Evolutionary conservation across 2,888 invertebrate genomes (phyloP).

Genomic region (Drosophila anomalata): DNA sequence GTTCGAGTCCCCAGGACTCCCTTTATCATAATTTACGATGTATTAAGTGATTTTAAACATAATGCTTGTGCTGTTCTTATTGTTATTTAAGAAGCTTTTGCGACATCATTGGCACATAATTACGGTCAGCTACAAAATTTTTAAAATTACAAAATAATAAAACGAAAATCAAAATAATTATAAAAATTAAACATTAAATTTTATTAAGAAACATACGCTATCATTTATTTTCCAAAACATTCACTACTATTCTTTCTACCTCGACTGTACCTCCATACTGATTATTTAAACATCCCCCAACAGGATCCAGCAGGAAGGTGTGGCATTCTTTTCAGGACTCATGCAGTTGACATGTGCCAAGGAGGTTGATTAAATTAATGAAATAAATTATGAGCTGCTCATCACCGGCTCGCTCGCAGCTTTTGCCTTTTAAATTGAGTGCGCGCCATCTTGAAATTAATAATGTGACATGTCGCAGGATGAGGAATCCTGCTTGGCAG

Average conservation of each 20-base stretch:
- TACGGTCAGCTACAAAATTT: neutral
- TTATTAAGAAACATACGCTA: neutral
- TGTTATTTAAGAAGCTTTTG: slow-evolving; percentile 44
- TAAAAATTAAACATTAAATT: neutral
- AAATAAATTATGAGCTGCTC: slow-evolving; percentile 75
- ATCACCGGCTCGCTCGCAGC: slow-evolving; percentile 39
- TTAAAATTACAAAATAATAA: neutral
- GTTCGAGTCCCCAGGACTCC: slow-evolving; percentile 20
- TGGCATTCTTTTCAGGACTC: slow-evolving; percentile 53
- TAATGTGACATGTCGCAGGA: slow-evolving; percentile 57
- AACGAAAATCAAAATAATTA: neutral
- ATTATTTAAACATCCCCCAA: slow-evolving; percentile 13
- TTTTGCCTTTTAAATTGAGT: slow-evolving; percentile 68
- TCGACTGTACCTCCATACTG: slow-evolving; percentile 2
- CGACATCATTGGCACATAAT: slow-evolving; percentile 38
- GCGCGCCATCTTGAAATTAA: slow-evolving; percentile 79
- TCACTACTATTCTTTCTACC: slow-evolving; percentile 5
- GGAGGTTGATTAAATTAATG: slow-evolving; percentile 78
- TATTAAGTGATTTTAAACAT: slow-evolving; percentile 78
- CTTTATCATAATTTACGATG: slow-evolving; percentile 74
- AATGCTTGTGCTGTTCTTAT: slow-evolving; percentile 48
- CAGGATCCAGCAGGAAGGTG: slow-evolving; percentile 57
- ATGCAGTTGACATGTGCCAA: slow-evolving; percentile 76
- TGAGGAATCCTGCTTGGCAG: slow-evolving; percentile 18
- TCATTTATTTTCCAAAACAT: neutral